Base-by-base conservation (phyloP, 2,888 invertebrate genomes). In the Agrenia bidenticulata region DNA sequence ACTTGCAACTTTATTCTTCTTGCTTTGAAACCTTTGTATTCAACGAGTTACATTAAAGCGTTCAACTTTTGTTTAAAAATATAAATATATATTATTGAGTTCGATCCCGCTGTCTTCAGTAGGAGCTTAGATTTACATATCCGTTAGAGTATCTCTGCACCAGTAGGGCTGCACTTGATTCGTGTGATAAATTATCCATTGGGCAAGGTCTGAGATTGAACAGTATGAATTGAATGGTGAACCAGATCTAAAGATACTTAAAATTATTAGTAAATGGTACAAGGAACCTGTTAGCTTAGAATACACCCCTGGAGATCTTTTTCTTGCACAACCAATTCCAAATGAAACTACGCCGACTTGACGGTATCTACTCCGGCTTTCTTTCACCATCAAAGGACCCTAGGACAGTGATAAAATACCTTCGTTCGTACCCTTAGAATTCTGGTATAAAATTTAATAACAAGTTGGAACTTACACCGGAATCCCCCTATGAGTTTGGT, bases 301-400 rank as follows among this genome's bases (percentile, higher is more conserved):
- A 24, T 51, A 51, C 7, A 51, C 5, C 5, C 51, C 59, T 45
- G 59, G 59, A 27, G 42, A 26, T 1, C 49, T 49, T 26, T 27
- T 23, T 26, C 59, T 45, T 4, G 59, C 59, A 26, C 59, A 59
- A 39, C 64, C 64, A 59, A 21, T 9, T 2, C 65, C 65, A 55
- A 42, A 65, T 0, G 65, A 65, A 1, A 65, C 65, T 5, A 61
- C 41, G 23, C 65, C 65, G 26, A 65, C 55, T 24, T 65, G 65
- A 7, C 37, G 23, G 19, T 49, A 59, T 4, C 49, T 24, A 19
- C 24, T 59, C 5, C 24, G 49, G 11, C 27, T 27, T 13, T 49
- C 45, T 27, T 49, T 24, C 9, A 24, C 26, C 9, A 59, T 50
- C 15, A 59, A 26, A n/a, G 59, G 59, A 2, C 59, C 59, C 51